Evolutionary conservation across 2,888 invertebrate species (phyloP).

Genomic region (Zygaena filipendulae): DNA sequence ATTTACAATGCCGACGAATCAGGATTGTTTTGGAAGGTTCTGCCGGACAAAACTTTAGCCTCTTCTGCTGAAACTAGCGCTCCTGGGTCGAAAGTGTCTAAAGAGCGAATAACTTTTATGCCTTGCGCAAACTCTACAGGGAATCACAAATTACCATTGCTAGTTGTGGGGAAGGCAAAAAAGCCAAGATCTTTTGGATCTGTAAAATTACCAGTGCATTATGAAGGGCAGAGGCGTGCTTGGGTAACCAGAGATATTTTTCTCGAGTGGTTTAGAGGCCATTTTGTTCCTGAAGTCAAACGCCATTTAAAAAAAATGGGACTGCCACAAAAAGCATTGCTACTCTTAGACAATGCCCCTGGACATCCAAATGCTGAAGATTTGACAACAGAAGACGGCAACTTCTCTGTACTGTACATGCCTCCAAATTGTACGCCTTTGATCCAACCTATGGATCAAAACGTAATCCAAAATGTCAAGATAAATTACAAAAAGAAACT

Average conservation of each 20-base stretch:
- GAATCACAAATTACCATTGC: no score
- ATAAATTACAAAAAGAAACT: slow-evolving; percentile 19
- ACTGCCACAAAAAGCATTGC: slow-evolving; percentile 18
- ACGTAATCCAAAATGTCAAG: slow-evolving; percentile 20
- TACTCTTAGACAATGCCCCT: slow-evolving; percentile 19
- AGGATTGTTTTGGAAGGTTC: no score
- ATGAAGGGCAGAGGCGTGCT: slow-evolving; percentile 20
- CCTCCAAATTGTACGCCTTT: slow-evolving; percentile 19
- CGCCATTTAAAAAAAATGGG: slow-evolving; percentile 17
- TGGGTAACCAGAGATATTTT: slow-evolving; percentile 21
- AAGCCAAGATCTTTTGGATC: slow-evolving; percentile 22
- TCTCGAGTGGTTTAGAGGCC: slow-evolving; percentile 19
- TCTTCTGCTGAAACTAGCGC: no score
- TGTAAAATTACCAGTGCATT: slow-evolving; percentile 21
- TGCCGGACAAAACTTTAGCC: no score
- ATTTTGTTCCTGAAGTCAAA: slow-evolving; percentile 20
- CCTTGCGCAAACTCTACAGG: no score
- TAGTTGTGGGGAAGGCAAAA: slow-evolving; percentile 21
- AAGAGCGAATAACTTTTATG: no score
- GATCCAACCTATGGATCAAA: slow-evolving; percentile 22
- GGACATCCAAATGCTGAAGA: slow-evolving; percentile 18
- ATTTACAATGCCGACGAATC: no score
- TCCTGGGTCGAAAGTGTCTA: no score
- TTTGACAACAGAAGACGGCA: slow-evolving; percentile 17
- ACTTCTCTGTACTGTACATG: slow-evolving; percentile 17